phyloP scores from a whole-genome alignment of 2,113 vertebrate genomes.

The Conger conger region DNA sequence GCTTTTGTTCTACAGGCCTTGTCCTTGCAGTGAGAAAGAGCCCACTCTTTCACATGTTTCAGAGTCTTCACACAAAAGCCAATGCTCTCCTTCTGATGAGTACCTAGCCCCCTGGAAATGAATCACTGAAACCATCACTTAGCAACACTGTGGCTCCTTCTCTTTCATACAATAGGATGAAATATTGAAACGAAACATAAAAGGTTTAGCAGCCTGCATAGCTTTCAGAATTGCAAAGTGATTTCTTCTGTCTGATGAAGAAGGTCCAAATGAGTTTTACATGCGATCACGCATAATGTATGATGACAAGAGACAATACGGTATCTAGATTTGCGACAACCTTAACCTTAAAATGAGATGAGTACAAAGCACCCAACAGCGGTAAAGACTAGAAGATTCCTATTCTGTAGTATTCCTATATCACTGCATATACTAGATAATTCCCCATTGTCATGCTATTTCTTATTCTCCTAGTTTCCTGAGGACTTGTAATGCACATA shows the following conservation, averaged over 20 bases:
- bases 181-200: conserved; percentile 18
- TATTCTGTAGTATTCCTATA: no score
- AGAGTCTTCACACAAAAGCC: conserved; percentile 23
- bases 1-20: background rate
- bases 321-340: background rate
- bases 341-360: background rate
- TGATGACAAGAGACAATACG: background rate
- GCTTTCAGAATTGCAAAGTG: background rate
- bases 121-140: conserved; percentile 38
- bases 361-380: background rate
- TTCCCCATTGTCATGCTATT: no score
- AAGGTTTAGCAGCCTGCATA: conserved; percentile 1
- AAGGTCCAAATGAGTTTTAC: no score
- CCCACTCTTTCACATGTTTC: conserved; percentile 12
- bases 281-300: no score
- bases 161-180: background rate
- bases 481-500: no score
- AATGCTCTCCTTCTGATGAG: background rate
- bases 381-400: no score
- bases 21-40: background rate
- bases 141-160: conserved; percentile 32
- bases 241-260: background rate
- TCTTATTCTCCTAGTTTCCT: no score
- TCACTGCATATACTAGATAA: no score
- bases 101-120: background rate